phyloP scores from a whole-genome alignment of 1,140 invertebrate genomes.

The Solenopsis fugax region DNA sequence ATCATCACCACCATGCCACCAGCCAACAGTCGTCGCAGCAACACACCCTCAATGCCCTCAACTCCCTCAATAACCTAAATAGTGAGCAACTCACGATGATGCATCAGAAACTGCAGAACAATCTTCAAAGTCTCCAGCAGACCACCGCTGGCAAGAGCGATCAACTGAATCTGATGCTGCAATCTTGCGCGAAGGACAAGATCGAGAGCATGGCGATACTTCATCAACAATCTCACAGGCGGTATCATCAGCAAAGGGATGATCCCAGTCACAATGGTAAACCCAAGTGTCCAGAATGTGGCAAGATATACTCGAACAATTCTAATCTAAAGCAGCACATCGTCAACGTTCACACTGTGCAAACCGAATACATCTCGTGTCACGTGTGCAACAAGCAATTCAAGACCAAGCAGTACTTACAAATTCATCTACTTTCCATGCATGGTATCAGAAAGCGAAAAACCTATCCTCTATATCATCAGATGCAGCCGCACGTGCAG shows the following conservation, averaged over 20 bases:
- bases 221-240: constrained; percentile 73
- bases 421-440: constrained; percentile 90
- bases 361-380: constrained; percentile 89
- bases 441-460: constrained; percentile 90
- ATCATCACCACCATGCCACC: constrained; percentile 80
- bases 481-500: constrained; percentile 78
- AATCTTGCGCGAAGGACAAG: constrained; percentile 83
- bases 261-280: constrained; percentile 81
- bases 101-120: constrained; percentile 84
- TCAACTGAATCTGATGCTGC: constrained; percentile 83
- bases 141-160: constrained; percentile 67
- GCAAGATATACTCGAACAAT: constrained; percentile 89
- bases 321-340: constrained; percentile 92
- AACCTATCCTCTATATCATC: constrained; percentile 85
- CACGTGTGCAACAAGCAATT: constrained; percentile 90
- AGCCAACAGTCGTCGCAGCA: constrained; percentile 77
- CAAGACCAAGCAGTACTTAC: constrained; percentile 91
- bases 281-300: constrained; percentile 90
- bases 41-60: constrained; percentile 74
- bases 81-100: constrained; percentile 82
- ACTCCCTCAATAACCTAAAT: constrained; percentile 78
- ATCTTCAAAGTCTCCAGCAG: constrained; percentile 79
- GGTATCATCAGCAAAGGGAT: constrained; percentile 71
- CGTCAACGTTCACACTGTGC: constrained; percentile 91
- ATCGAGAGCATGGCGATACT: constrained; percentile 81